Evolutionary conservation across 2,797 vertebrate genomes (phyloP), one percentile per base, ranked within the genome.

Genomic region (Propithecus deckenii): DNA sequence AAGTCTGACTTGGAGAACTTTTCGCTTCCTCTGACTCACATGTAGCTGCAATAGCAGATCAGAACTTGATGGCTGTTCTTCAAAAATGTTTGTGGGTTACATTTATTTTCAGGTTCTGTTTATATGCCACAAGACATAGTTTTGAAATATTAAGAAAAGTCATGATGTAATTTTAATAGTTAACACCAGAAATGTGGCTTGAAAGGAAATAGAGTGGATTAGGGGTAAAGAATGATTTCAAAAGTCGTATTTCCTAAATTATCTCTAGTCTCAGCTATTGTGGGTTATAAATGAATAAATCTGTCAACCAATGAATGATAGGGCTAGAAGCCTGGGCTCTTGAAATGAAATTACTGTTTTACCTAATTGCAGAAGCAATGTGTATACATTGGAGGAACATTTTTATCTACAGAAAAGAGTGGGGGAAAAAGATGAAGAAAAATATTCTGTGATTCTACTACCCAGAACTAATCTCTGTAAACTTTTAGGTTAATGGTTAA

Each of bases 81-180:
- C 15, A 76, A 4, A 88, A 90, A 55, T 65, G 81, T 84, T 83
- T 32, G n/a, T 14, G 13, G 59, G 57, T 92, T 78, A 75, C 4
- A 13, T 52, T 83, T 88, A 83, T 93, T 83, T 91, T 94, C 43
- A 76, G 59, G 52, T 86, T 93, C 63, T 59, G 12, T 61, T 85
- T 55, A 93, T 61, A 91, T 89, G 43, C 74, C 81, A 50, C 10
- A 83, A 69, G 38, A 43, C 32, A 7, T 32, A 59, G 52, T 72
- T 90, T 92, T 80, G 94, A 95, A 93, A 95, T 87, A 61, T 35
- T 35, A 75, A 76, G 65, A 86, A 95, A 92, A 78, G 55, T 75
- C 46, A 87, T 55, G 87, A 50, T 93, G 78, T 81, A 38, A 87
- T 80, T 81, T 97, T 87, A 50, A 7, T 48, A n/a, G 75, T 95